A percentile compares a stretch with the other conserved stretches of the same genome.
Conservation (phyloP, 2,888 invertebrate species). For the Xestia c-nigrum region DNA sequence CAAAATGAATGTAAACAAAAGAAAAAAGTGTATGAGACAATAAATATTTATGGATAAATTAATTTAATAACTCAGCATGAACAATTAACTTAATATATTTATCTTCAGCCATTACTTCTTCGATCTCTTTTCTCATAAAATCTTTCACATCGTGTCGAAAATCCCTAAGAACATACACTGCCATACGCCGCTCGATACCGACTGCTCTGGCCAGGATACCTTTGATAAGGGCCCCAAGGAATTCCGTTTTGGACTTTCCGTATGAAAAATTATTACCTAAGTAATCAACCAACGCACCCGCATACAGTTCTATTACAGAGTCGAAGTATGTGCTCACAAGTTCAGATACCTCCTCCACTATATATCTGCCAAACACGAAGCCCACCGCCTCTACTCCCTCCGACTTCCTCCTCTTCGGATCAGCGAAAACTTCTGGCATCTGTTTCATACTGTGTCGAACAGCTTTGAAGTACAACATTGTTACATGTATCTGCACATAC, state of each 20-base stretch:
- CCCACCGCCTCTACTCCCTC: conserved; percentile 75
- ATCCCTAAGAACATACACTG: conserved; percentile 34
- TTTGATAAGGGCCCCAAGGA: conserved; percentile 38
- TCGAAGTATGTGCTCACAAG: conserved; percentile 72
- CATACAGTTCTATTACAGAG: conserved; percentile 74
- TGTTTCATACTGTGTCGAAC: conserved; percentile 71
- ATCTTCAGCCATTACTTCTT: conserved; percentile 22
- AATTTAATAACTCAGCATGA: conserved; percentile 5
- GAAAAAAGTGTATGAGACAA: background rate
- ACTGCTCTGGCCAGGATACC: conserved; percentile 45
- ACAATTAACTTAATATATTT: conserved; percentile 24
- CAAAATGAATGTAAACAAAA: no score
- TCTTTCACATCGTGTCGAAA: conserved; percentile 10
- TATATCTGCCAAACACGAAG: conserved; percentile 72
- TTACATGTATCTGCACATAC: conserved; percentile 75
- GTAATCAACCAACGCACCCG: conserved; percentile 62
- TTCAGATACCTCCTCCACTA: conserved; percentile 72
- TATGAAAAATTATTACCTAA: conserved; percentile 38
- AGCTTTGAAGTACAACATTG: conserved; percentile 77
- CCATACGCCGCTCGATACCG: conserved; percentile 53
- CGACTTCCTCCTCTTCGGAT: conserved; percentile 58
- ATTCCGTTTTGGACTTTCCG: background rate
- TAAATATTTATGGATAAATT: background rate
- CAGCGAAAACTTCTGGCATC: conserved; percentile 70
- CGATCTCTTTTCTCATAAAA: conserved; percentile 21